Conservation (phyloP, 2,113 vertebrate species). For the Sminthopsis crassicaudata region DNA sequence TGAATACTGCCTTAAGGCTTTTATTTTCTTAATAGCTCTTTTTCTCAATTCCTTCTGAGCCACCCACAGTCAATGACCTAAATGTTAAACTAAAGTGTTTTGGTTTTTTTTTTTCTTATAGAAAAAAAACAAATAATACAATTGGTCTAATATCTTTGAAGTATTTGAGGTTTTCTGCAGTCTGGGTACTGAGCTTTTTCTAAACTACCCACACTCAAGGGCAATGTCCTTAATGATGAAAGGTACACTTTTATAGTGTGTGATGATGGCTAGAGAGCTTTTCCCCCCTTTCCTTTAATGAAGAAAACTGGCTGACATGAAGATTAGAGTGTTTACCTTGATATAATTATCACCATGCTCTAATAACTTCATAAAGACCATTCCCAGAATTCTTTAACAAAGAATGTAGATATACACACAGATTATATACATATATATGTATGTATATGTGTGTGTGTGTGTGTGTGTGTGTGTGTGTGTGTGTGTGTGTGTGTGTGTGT, state of each 20-base stretch:
- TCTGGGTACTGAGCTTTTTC: background rate
- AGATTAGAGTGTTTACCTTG: accelerated
- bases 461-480: no score
- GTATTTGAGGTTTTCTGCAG: background rate
- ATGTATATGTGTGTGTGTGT: no score
- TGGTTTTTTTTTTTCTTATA: no score
- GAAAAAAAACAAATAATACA: background rate
- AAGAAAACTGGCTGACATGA: background rate
- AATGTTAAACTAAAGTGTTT: background rate
- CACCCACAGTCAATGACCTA: background rate
- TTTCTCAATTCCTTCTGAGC: background rate
- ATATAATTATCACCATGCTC: accelerated
- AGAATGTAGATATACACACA: accelerated
- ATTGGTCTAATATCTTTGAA: accelerated
- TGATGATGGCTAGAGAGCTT: background rate
- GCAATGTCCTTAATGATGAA: background rate
- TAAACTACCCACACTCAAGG: accelerated
- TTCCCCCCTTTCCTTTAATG: background rate
- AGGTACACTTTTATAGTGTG: accelerated
- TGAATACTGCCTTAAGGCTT: constrained; percentile 6
- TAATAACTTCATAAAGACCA: background rate
- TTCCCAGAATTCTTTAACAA: background rate
- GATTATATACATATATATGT: accelerated
- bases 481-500: no score
- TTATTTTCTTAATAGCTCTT: background rate